Percentiles rank a stretch among this genome's conserved stretches.
Conservation (phyloP, 1,140 invertebrate genomes). For the Nasonia giraulti region DNA sequence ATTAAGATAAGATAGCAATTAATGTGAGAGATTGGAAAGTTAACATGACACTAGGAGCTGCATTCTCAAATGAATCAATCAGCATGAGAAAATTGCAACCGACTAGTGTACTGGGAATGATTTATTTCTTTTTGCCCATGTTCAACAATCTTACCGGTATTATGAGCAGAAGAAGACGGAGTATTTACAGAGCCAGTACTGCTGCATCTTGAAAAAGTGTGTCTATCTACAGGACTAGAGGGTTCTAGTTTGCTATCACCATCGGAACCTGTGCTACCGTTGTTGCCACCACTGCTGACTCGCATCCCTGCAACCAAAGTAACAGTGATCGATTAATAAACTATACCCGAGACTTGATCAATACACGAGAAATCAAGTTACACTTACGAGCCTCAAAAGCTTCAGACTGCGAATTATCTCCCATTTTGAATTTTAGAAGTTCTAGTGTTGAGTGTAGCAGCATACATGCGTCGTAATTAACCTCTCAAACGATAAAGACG, state of each 20-base stretch:
- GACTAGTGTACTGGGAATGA: too few relatives aligned
- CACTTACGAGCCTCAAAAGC: constrained; percentile 31
- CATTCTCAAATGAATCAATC: neutral
- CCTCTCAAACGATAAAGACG: neutral
- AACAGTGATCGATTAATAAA: neutral
- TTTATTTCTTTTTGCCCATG: too few relatives aligned
- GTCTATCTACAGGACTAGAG: constrained; percentile 79
- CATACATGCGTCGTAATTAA: constrained; percentile 12
- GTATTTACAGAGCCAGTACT: constrained; percentile 89
- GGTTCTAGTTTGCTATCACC: constrained; percentile 79
- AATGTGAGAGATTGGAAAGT: constrained; percentile 28
- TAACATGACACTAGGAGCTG: neutral
- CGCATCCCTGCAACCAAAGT: constrained; percentile 18
- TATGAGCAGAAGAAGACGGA: constrained; percentile 89
- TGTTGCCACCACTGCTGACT: constrained; percentile 4
- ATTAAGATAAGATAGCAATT: constrained; percentile 50
- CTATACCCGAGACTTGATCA: neutral
- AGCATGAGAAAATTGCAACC: too few relatives aligned
- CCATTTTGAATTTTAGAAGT: constrained; percentile 20
- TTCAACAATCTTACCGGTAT: constrained; percentile 78
- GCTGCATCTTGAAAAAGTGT: constrained; percentile 86
- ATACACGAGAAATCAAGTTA: neutral
- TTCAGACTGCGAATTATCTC: constrained; percentile 41
- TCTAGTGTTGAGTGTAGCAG: neutral
- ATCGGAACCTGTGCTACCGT: constrained; percentile 55